These are phyloP conservation scores for Melipona beecheii DNA, from an alignment of 2,888 invertebrate genomes.

Conservation along the genomic window DNA sequence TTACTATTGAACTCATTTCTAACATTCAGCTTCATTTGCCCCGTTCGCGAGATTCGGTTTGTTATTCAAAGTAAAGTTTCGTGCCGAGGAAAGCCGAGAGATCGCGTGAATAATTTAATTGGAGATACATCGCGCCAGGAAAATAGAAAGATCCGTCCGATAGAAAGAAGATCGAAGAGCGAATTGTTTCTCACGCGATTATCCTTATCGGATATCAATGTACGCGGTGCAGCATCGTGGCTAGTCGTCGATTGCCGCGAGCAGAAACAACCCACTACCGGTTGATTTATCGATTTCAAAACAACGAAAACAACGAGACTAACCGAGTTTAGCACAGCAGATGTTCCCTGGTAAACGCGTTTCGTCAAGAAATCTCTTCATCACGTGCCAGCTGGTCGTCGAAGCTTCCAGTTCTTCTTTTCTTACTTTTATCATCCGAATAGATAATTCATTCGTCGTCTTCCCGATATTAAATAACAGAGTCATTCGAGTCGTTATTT, in stretches of 20 bases:
- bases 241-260: slow-evolving; percentile 30
- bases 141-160: background rate
- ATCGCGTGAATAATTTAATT: no score
- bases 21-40: no score
- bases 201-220: slow-evolving; percentile 31
- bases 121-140: no score
- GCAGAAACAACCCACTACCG: slow-evolving; percentile 40
- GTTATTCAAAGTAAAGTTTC: no score
- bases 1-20: no score
- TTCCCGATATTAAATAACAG: no score
- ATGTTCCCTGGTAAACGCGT: slow-evolving; percentile 16
- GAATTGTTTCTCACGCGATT: slow-evolving; percentile 53
- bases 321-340: slow-evolving; percentile 36
- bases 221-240: slow-evolving; percentile 23
- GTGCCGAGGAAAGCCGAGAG: no score
- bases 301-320: slow-evolving; percentile 47
- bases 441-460: no score
- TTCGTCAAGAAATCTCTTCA: slow-evolving; percentile 15
- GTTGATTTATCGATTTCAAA: slow-evolving; percentile 56
- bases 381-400: slow-evolving; percentile 15
- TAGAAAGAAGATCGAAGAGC: background rate
- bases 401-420: background rate
- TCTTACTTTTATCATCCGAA: no score
- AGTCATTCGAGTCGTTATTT: no score
- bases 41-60: no score